These are phyloP conservation scores for Actinernus sp. DNA, from an alignment of 92 coral and sea anemone species.

Conservation along the genomic window DNA sequence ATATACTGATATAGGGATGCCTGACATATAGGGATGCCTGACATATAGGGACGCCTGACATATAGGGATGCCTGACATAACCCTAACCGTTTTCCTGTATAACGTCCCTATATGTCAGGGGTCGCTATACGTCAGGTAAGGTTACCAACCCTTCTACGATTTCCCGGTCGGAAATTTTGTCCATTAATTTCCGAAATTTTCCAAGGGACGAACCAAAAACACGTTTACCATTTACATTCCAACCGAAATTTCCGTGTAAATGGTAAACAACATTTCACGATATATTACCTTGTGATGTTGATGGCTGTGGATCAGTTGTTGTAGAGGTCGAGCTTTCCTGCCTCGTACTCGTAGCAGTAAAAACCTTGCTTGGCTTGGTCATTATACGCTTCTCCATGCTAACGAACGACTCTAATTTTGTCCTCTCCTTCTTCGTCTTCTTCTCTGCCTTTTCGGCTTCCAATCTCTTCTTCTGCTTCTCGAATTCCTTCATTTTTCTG, in stretches of 20 bases:
- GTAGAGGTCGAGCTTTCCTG: conserved; percentile 4
- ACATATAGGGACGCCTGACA: too few species aligned
- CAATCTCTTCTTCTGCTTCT: conserved; percentile 84
- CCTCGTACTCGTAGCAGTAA: conserved; percentile 58
- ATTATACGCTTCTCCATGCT: conserved; percentile 87
- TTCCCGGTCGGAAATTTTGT: background rate
- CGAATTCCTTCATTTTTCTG: conserved; percentile 91
- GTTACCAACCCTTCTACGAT: too few species aligned
- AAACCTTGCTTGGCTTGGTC: conserved; percentile 85
- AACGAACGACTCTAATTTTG: conserved; percentile 86
- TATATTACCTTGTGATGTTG: conserved; percentile 72
- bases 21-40: too few species aligned
- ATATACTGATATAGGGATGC: too few species aligned
- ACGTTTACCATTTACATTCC: too few species aligned
- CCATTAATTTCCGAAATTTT: too few species aligned
- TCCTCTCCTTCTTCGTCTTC: conserved; percentile 62
- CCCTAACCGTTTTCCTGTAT: too few species aligned
- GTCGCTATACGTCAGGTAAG: too few species aligned
- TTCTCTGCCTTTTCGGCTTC: conserved; percentile 74
- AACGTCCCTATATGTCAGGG: too few species aligned
- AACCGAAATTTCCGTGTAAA: too few species aligned
- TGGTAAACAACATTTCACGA: background rate
- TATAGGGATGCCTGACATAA: too few species aligned
- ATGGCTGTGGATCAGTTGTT: conserved; percentile 42
- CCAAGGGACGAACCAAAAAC: background rate